Conservation (phyloP, 2,888 invertebrate genomes). For the Uropetala carovei region DNA sequence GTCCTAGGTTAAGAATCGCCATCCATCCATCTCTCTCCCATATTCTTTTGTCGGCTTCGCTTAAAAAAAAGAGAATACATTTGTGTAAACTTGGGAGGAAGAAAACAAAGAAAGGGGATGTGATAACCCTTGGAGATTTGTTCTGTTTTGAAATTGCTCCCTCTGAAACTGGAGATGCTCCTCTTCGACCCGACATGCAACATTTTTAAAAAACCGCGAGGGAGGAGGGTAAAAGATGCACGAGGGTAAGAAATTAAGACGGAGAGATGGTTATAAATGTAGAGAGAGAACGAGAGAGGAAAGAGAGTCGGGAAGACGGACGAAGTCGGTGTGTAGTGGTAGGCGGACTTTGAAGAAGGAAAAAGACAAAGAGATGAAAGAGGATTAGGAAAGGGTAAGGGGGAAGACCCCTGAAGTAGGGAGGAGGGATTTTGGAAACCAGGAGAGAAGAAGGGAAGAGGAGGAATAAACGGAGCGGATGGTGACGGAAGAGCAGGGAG, state of each 20-base stretch:
- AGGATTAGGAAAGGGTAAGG: slow-evolving; percentile 7
- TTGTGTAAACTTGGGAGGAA: too few relatives aligned
- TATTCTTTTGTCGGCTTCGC: too few relatives aligned
- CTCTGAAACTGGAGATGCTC: too few relatives aligned
- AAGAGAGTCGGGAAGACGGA: neutral
- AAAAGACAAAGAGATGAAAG: slow-evolving; percentile 24
- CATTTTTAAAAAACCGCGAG: too few relatives aligned
- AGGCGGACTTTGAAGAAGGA: neutral
- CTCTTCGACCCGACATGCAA: too few relatives aligned
- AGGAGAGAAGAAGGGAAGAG: neutral
- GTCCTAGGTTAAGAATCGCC: too few relatives aligned
- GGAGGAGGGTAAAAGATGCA: too few relatives aligned
- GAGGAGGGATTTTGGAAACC: neutral
- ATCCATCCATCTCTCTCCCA: too few relatives aligned
- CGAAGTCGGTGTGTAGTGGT: neutral
- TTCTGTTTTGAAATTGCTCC: too few relatives aligned
- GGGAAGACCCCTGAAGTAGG: neutral
- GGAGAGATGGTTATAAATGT: neutral
- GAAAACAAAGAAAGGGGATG: too few relatives aligned
- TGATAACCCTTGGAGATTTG: too few relatives aligned
- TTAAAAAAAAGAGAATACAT: too few relatives aligned
- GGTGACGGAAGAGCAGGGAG: neutral
- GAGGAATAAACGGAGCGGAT: neutral
- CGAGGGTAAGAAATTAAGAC: neutral
- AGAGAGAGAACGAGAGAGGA: neutral